Base-by-base conservation (phyloP, 2,113 vertebrate species). In the Micronycteris hirsuta region DNA sequence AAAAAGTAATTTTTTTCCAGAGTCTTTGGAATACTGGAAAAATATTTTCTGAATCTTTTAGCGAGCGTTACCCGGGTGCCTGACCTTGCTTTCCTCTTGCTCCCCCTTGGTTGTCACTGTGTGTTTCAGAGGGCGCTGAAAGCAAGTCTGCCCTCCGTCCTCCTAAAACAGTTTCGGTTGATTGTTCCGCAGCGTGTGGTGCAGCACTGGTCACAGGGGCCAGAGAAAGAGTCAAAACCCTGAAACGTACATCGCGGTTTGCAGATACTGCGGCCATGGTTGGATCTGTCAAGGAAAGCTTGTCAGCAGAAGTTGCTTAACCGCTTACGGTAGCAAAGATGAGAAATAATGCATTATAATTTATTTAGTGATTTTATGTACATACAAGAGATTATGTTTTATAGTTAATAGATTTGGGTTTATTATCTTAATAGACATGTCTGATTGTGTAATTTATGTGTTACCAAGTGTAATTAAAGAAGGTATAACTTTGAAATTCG, bases 401-500 rank as follows among this genome's bases (percentile, higher is more conserved):
- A 70, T 19, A 85, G n/a, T 88, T 82, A 86, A 65, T 88, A 38
- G 47, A 58, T 54, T 70, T 36, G 76, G 82, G 2, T 92, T 93
- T 80, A 65, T 94, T 80, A 91, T 70, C 24, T 63, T 90, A 90
- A 76, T 81, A 95, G 77, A 82, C 3, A 33, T 68, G 49, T 45
- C 74, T 93, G 80, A 87, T 85, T 93, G 91, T 86, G 47, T 95
- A 36, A 82, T 67, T 95, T 94, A 33, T 78, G 63, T 58, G 33
- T 67, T 86, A 73, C 10, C 41, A 96, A 92, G 52, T 96, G 78
- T 49, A 96, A 84, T 96, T 80, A 82, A 91, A 49, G 41, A 88
- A 94, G 16, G 19, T 94, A 41, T 84, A 93, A 89, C 45, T 86
- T 94, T 92, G 68, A 89, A 96, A 85, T 94, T 77, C 36, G 87